Base-by-base conservation (phyloP, 2,797 vertebrate species). In the Syngnathus rostellatus region DNA sequence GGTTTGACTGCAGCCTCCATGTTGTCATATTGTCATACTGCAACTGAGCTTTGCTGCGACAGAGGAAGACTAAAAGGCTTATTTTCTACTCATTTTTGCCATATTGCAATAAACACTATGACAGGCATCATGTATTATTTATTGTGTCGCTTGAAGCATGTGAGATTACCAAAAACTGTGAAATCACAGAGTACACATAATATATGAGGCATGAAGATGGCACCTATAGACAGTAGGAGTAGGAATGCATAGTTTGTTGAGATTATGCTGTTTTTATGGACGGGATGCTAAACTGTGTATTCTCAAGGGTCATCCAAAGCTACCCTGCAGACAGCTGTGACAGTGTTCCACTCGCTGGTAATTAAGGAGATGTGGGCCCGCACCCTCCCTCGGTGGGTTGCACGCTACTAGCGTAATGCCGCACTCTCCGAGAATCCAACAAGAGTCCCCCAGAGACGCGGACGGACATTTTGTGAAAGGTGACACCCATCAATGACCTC, bases 401-500 rank as follows among this genome's bases (percentile, higher is more conserved):
- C 69, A 77, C 61, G 41, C 69, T 72, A 60, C n/a, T 65, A 74
- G 71, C 59, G 25, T 69, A 64, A 70, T 57, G 68, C 77, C 75
- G 62, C 23, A 69, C 76, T 77, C 67, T 70, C 76, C 76, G 69
- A 77, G 72, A 76, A 66, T 74, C 79, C 77, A 74, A 77, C 75
- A 75, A 54, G 67, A 72, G 84, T 82, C 79, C 71, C 8, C 62
- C 50, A 37, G 14, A 17, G 25, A 62, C 12, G 2, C 0, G 3
- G 65, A 66, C 45, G 69, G 76, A 63, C 72, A 46, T 78, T 86
- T 85, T 83, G 83, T 80, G 84, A 88, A 79, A 85, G 84, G 87
- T 85, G 85, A 88, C 84, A 86, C 79, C 75, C 80, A 80, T 82
- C 82, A 62, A 82, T 88, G 88, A 89, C 88, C 87, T 87, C 85